Evolutionary conservation across 2,888 invertebrate species (phyloP), one percentile per base, ranked within the genome.

Genomic region (Clistopyga incitator): DNA sequence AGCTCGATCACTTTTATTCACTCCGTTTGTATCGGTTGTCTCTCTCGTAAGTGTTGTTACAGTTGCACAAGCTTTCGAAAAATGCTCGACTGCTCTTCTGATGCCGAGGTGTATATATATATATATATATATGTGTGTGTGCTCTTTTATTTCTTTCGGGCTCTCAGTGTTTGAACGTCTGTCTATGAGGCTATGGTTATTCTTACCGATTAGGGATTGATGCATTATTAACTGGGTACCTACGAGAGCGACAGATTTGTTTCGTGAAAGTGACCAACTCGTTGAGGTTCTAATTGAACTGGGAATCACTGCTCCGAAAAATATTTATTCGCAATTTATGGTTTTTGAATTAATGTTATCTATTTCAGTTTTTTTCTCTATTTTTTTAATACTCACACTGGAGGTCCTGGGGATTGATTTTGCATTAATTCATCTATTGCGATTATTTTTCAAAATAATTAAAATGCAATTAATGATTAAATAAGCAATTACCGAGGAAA

Each of bases 171-270:
- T 61, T 64, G 47, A 74, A 15, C 75, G 20, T 10, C 56, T 45
- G 29, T 18, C 13, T 34, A 50, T 67, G 59, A 52, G 67, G 68
- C 80, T 86, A 85, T 86, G 89, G 90, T 92, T 92, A 91, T 92
- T 91, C 88, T 90, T 90, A 87, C 81, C 90, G 92, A 91, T 92
- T 90, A 91, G 86, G 45, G 86, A 86, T 84, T 87, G 85, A 88
- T 89, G 91, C 88, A 90, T 90, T 92, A 92, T 92, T 92, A 91
- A 92, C 88, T 89, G 89, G 90, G 90, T 87, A 88, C 88, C 56
- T 18, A 72, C 47, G 34, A 20, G 29, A 42, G 56, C 45, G 34
- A 6, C 15, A 52, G 13, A 11, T 10, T n/a, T 23, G 34, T 29
- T 13, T 34, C 42, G 23, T 61, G 34, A 64, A 47, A n/a, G 23